phyloP scores from a whole-genome alignment of 2,797 vertebrate species.

The Erethizon dorsatum region DNA sequence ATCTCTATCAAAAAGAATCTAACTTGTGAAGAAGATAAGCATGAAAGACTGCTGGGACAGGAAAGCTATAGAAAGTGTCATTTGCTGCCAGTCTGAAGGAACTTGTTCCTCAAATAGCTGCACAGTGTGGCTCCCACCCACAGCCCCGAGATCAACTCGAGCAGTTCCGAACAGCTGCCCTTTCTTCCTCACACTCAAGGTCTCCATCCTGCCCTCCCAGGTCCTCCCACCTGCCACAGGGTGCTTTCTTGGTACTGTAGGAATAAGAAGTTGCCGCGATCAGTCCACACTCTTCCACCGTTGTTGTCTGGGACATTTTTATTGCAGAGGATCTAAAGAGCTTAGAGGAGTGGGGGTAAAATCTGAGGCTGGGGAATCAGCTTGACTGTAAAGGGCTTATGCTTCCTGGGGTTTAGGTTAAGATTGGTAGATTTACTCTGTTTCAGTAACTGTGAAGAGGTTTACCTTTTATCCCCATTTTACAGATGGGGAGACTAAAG shows the following conservation, averaged over 20 bases:
- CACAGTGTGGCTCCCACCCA: neutral
- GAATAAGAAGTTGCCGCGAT: neutral
- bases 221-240: neutral
- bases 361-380: neutral
- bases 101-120: slow-evolving; percentile 17
- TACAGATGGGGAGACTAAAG: neutral
- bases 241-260: neutral
- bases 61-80: neutral
- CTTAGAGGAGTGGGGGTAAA: neutral
- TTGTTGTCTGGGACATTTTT: neutral
- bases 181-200: neutral
- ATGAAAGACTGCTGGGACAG: slow-evolving; percentile 7
- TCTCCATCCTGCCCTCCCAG: neutral
- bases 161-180: neutral
- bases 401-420: neutral
- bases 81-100: slow-evolving; percentile 26
- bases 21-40: neutral
- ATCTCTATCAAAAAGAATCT: neutral
- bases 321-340: neutral
- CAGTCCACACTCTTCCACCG: neutral
- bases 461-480: slow-evolving; percentile 23
- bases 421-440: neutral
- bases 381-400: neutral
- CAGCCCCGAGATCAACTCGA: neutral
- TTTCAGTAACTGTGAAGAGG: neutral